phyloP scores from a whole-genome alignment of 2,888 invertebrate genomes.

The Tricholauxania praeusta region DNA sequence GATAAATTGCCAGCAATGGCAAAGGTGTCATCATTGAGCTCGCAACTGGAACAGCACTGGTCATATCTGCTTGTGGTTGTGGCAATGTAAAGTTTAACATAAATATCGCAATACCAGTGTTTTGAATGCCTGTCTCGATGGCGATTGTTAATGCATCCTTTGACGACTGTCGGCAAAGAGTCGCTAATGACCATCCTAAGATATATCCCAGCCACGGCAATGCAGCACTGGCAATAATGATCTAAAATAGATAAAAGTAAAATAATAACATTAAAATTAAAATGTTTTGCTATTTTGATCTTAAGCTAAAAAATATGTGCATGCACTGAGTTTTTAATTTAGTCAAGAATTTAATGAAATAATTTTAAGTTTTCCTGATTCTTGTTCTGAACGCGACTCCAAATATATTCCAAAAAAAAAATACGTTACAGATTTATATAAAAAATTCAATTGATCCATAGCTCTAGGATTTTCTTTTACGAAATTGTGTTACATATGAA shows the following conservation, averaged over 20 bases:
- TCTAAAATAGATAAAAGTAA: conserved; percentile 69
- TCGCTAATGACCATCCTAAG: conserved; percentile 75
- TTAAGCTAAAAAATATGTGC: neutral
- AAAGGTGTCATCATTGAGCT: conserved; percentile 92
- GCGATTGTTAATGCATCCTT: conserved; percentile 83
- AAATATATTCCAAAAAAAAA: no score
- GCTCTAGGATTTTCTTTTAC: no score
- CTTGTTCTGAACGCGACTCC: no score
- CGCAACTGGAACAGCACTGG: conserved; percentile 88
- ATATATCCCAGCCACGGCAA: conserved; percentile 85
- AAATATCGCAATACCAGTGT: conserved; percentile 91
- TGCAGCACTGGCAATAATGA: conserved; percentile 81
- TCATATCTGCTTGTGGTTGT: conserved; percentile 87
- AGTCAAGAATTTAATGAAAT: no score
- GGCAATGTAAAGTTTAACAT: conserved; percentile 82
- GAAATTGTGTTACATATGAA: no score
- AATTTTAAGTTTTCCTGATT: no score
- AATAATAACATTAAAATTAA: neutral
- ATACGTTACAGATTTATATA: no score
- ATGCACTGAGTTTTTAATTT: no score
- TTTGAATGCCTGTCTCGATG: conserved; percentile 91
- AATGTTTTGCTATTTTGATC: neutral
- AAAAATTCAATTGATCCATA: no score
- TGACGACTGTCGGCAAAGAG: conserved; percentile 72
- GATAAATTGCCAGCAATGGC: conserved; percentile 75